phyloP scores from a whole-genome alignment of 1,140 invertebrate species.

The Camponotus floridanus region DNA sequence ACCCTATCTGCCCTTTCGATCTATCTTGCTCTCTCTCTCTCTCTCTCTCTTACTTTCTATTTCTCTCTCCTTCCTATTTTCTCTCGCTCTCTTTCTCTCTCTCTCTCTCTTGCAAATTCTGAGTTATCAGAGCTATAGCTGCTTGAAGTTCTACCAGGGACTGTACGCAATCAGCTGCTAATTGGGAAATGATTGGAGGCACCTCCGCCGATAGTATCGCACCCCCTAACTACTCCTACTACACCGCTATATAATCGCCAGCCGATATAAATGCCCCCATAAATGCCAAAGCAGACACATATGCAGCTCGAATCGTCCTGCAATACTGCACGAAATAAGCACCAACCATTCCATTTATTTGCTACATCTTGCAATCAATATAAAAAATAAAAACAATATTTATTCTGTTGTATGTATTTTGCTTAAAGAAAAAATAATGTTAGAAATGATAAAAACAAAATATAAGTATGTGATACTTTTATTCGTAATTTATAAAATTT shows the following conservation, averaged over 20 bases:
- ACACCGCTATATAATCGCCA: constrained; percentile 48
- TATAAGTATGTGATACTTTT: background rate
- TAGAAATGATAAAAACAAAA: background rate
- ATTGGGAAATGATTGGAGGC: constrained; percentile 84
- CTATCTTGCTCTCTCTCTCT: background rate
- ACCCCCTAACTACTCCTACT: constrained; percentile 70
- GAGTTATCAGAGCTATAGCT: constrained; percentile 65
- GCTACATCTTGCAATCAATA: background rate
- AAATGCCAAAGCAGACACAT: constrained; percentile 73
- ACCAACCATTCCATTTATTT: constrained; percentile 11
- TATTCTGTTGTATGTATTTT: background rate
- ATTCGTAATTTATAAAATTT: too few species aligned
- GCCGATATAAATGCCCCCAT: constrained; percentile 73
- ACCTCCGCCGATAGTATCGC: constrained; percentile 76
- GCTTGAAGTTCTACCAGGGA: constrained; percentile 74
- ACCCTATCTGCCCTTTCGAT: constrained; percentile 23
- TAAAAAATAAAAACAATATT: constrained; percentile 49
- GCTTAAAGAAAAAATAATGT: background rate
- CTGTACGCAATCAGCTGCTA: constrained; percentile 83
- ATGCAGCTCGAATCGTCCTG: constrained; percentile 15
- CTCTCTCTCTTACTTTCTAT: background rate
- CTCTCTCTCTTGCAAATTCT: constrained; percentile 19
- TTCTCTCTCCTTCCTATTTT: constrained; percentile 16
- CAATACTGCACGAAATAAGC: background rate
- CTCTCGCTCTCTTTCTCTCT: constrained; percentile 26